phyloP scores from a whole-genome alignment of 2,113 vertebrate species.

The Scalopus aquaticus region DNA sequence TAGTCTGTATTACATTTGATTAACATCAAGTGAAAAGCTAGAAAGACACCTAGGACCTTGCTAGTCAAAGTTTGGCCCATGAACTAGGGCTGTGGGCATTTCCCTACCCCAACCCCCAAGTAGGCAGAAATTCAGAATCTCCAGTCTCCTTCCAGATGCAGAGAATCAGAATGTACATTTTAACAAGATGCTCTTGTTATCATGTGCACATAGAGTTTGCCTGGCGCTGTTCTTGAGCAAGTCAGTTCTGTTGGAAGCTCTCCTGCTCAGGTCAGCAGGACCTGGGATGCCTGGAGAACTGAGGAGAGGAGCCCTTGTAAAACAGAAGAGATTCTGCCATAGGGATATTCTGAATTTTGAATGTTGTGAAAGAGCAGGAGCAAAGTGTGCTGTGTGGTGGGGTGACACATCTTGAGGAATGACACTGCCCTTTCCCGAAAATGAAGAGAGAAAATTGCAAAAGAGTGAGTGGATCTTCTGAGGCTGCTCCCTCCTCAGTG shows the following conservation, averaged over 20 bases:
- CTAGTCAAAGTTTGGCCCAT: not conserved
- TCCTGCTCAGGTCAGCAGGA: not conserved
- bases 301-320: not conserved
- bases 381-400: not conserved
- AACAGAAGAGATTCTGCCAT: not conserved
- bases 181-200: not conserved
- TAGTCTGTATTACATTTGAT: not conserved
- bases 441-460: conserved; percentile 15
- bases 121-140: not conserved
- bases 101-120: too few species aligned
- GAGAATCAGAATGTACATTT: not conserved
- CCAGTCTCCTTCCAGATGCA: not conserved
- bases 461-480: not conserved
- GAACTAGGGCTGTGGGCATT: not conserved
- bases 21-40: not conserved
- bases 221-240: not conserved
- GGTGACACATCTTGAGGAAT: conserved; percentile 31
- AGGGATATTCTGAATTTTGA: conserved; percentile 3
- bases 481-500: not conserved
- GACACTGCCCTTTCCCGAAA: conserved; percentile 1
- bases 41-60: not conserved
- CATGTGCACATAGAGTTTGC: not conserved
- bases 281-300: not conserved
- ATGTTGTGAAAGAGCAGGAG: conserved; percentile 33
- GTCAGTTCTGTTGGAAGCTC: not conserved